Conservation (phyloP, 1,140 invertebrate genomes). For the Coptotermes formosanus region DNA sequence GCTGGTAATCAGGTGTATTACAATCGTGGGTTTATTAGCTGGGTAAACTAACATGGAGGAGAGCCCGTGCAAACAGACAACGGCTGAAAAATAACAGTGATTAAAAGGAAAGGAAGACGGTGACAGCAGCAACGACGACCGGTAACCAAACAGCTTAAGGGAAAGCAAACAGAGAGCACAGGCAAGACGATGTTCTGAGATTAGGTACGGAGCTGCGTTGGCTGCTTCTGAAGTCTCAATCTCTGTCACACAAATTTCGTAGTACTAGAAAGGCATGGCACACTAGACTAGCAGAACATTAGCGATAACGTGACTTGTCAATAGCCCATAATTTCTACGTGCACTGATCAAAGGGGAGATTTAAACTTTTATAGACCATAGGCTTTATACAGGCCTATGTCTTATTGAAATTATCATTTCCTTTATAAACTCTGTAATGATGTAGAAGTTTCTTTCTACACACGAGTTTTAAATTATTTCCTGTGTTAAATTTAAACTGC, state of each 20-base stretch:
- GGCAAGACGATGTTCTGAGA: constrained; percentile 9
- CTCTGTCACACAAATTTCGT: constrained; percentile 10
- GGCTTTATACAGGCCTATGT: too few species aligned
- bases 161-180: constrained; percentile 11
- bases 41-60: not conserved
- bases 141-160: constrained; percentile 14
- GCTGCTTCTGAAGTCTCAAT: not conserved
- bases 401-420: too few species aligned
- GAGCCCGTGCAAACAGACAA: not conserved
- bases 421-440: too few species aligned
- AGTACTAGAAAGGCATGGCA: not conserved
- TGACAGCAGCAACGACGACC: not conserved
- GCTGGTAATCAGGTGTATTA: constrained; percentile 1
- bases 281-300: too few species aligned
- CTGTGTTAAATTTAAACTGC: too few species aligned
- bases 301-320: too few species aligned
- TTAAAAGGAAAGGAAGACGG: not conserved
- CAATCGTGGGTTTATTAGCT: constrained; percentile 18
- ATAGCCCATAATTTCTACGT: too few species aligned
- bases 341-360: too few species aligned
- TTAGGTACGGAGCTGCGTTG: not conserved
- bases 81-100: constrained; percentile 10
- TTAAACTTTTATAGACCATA: too few species aligned
- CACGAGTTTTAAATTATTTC: too few species aligned
- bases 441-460: too few species aligned